Conservation (phyloP, 2,888 invertebrate genomes). For the Bimastos eiseni region DNA sequence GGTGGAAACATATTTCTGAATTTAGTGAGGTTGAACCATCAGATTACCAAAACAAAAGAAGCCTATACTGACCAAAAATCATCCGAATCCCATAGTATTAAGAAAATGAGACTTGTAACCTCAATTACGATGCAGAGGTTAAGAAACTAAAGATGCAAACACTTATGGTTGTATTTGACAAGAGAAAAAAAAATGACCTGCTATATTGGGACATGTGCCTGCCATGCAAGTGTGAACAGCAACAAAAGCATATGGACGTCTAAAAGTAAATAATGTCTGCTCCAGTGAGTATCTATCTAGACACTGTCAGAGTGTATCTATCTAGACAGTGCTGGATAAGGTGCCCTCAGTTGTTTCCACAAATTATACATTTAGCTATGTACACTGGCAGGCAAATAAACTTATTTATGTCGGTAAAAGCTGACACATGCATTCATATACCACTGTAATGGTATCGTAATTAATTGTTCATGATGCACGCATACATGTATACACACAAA, state of each 20-base stretch:
- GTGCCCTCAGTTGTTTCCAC: neutral
- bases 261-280: neutral
- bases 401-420: neutral
- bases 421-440: neutral
- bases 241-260: neutral
- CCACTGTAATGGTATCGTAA: neutral
- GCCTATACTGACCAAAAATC: neutral
- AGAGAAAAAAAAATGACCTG: neutral
- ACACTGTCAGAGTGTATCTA: neutral
- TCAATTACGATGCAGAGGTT: neutral
- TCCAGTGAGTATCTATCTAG: neutral
- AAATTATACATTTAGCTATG: neutral
- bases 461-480: no score
- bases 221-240: neutral
- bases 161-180: neutral
- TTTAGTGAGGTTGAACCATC: neutral
- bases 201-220: neutral
- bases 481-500: neutral
- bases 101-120: neutral
- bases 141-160: neutral
- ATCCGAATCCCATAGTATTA: neutral
- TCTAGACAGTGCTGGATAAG: no score
- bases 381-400: neutral
- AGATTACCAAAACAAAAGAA: neutral
- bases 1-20: slow-evolving; percentile 1